Evolutionary conservation across 1,140 invertebrate species (phyloP), one percentile per base, ranked within the genome.

Genomic region (Panulirus ornatus): DNA sequence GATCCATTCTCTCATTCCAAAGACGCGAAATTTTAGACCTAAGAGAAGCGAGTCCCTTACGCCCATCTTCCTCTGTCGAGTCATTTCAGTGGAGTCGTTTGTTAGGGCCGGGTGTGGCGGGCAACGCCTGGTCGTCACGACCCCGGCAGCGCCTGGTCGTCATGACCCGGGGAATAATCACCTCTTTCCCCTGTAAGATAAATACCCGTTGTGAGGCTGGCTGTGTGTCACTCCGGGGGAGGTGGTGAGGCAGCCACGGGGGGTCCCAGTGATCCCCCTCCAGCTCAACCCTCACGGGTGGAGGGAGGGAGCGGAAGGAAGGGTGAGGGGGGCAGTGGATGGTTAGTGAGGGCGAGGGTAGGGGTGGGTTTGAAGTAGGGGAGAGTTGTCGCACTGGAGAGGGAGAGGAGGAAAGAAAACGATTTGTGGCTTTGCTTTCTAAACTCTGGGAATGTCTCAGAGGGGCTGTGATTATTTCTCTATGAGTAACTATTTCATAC

Each of bases 141-240:
- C 84, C 42, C n/a, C n/a, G n/a, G n/a, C 42, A 70, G 22, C 70
- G 84, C 47, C 84, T 75, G 70, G 42, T n/a, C 42, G 44, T 70
- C 76, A 27, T 42, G 36, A 71, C 84, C 6, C 70, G 27, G 16
- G 42, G 84, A 73, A 85, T 85, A 85, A 85, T 85, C 84, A 75
- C 70, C 84, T 85, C 84, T 75, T 85, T 85, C 84, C 84, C 58
- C 84, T 40, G 66, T 54, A 85, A 85, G 84, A 85, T 85, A 85
- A 85, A 85, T 85, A 85, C 70, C 9, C 66, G 70, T 73, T 73
- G 84, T 73, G 70, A 70, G 70, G 70, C 40, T 66, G 9, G 19
- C 66, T 76, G 84, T 85, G 84, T 85, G 70, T 85, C 84, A 73
- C 84, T 71, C 70, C 40, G 70, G 70, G 84, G 84, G 84, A 44